Base-by-base conservation (phyloP, 2,797 vertebrate genomes). In the Enteromius trimaculatus region DNA sequence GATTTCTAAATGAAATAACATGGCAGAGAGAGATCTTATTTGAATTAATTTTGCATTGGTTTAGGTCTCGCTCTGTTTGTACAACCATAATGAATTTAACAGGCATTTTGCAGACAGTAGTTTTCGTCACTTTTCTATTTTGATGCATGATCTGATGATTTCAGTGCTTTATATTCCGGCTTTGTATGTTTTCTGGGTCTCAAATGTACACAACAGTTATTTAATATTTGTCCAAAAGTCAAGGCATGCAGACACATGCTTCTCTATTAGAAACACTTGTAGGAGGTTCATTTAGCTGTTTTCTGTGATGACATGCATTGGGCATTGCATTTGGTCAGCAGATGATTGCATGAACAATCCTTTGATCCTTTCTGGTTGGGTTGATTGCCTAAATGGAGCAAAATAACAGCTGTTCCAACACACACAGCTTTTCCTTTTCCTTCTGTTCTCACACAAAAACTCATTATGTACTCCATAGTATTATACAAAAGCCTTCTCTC, bases 371-470 rank as follows among this genome's bases (percentile, higher is more conserved):
- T 76, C 13, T n/a, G 44, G 29, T 76, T 66, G 37, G 62, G 62
- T 79, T 83, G 58, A 74, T 68, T 85, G 65, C 77, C 39, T 42
- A 31, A 60, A 26, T 77, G 13, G 37, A 79, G 76, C 8, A 49
- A 83, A 68, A 65, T 34, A 79, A 51, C 79, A 87, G 88, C 87
- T 87, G 85, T 84, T 85, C 34, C 60, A 89, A 83, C 79, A 89
- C 88, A 21, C 19, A 78, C 64, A 84, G 39, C 66, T 80, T 60
- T 77, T 26, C 9, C 69, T 71, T 79, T 79, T 65, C 8, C 70
- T 69, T 77, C 47, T 78, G 64, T 75, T 53, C 44, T 84, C 68
- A 85, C 34, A 34, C 74, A 23, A 31, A 83, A 85, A 83, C 84
- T 84, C 81, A 79, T 86, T 74, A 80, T 76, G 44, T 88, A 76